Percentiles rank a stretch among this genome's conserved stretches.
Conservation (phyloP, 2,113 vertebrate genomes). For the Ptilonorhynchus violaceus region DNA sequence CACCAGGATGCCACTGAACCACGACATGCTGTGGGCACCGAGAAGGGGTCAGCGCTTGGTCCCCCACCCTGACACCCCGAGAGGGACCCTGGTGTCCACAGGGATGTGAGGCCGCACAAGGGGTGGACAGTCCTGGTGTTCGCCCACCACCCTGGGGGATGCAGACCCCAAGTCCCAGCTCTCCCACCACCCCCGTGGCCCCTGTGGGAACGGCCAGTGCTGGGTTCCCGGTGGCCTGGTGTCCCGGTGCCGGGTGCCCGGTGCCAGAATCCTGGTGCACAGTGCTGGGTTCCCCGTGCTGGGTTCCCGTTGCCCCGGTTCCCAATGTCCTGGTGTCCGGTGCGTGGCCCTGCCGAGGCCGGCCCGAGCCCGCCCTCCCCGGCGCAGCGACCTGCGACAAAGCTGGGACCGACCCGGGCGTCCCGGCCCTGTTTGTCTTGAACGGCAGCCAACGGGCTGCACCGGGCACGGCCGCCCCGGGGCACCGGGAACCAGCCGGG, state of each 20-base stretch:
- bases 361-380: neutral
- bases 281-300: neutral
- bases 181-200: neutral
- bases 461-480: neutral
- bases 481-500: conserved; percentile 1
- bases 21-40: conserved; percentile 78
- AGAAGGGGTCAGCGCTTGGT: neutral
- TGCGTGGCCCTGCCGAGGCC: neutral
- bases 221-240: neutral
- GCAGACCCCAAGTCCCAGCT: neutral
- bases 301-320: neutral
- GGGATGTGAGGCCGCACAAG: neutral
- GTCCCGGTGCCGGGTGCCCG: neutral
- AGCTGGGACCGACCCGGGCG: conserved; percentile 15
- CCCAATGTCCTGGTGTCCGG: neutral
- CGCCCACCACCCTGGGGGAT: neutral
- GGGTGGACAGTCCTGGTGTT: neutral
- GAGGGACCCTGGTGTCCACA: neutral
- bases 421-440: conserved; percentile 57
- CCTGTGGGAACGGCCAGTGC: neutral
- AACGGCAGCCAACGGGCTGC: conserved; percentile 25
- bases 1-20: conserved; percentile 96
- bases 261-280: neutral
- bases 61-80: neutral
- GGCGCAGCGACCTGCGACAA: conserved; percentile 20